Evolutionary conservation across 2,888 invertebrate species (phyloP).

Genomic region (Ectemnius lituratus): DNA sequence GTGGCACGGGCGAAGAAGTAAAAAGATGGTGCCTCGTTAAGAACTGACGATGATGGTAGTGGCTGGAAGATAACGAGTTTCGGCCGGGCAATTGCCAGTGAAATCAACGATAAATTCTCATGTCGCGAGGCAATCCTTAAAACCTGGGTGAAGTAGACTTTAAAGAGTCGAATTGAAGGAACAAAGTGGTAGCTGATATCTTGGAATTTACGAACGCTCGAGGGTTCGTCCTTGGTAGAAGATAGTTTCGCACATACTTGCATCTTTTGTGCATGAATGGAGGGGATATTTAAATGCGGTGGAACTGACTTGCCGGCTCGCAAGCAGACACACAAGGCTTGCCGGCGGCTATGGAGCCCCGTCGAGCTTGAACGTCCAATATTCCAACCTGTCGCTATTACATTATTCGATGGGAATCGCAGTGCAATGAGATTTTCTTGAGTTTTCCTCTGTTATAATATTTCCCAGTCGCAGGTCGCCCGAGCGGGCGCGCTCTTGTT

Average conservation of each 20-base stretch:
- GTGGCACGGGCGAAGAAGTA: conserved; percentile 5
- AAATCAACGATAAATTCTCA: conserved; percentile 3
- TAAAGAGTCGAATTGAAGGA: neutral
- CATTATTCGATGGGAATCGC: conserved; percentile 45
- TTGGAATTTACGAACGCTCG: too few species aligned
- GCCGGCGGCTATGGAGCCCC: conserved; percentile 37
- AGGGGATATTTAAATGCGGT: conserved; percentile 42
- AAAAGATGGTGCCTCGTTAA: neutral
- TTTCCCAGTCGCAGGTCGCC: conserved; percentile 8
- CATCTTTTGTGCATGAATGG: conserved; percentile 28
- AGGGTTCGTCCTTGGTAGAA: too few species aligned
- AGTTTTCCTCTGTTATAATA: conserved; percentile 35
- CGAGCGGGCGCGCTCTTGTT: conserved; percentile 13
- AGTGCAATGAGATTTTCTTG: conserved; percentile 49
- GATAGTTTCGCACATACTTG: conserved; percentile 19
- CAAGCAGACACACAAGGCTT: conserved; percentile 31
- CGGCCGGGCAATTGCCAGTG: neutral
- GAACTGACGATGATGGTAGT: neutral
- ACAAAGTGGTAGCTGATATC: too few species aligned
- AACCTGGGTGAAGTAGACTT: neutral
- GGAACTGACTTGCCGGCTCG: conserved; percentile 18
- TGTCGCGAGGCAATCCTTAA: neutral
- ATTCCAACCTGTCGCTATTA: conserved; percentile 48
- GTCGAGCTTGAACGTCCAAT: conserved; percentile 43
- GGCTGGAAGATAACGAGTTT: conserved; percentile 1